Percentiles rank a stretch among this genome's conserved stretches.
These are phyloP conservation scores for Xenus cinereus DNA, from an alignment of 2,113 vertebrate genomes.

Conservation along the genomic window DNA sequence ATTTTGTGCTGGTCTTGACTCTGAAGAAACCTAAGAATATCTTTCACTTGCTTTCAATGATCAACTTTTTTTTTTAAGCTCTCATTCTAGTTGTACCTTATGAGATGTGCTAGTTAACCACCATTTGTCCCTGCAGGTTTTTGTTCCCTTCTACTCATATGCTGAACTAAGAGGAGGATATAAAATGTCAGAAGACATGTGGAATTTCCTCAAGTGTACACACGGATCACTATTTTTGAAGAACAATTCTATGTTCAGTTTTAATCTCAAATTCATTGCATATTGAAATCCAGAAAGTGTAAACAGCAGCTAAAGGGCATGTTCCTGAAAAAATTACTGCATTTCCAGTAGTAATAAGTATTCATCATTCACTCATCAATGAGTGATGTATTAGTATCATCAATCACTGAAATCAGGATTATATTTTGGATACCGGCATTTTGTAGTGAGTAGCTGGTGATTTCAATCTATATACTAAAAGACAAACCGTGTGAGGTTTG, in stretches of 20 bases:
- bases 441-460: background rate
- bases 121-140: background rate
- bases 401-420: background rate
- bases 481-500: background rate
- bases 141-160: background rate
- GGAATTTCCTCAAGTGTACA: background rate
- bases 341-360: background rate
- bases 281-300: background rate
- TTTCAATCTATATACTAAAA: background rate
- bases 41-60: background rate
- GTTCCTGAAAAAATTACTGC: background rate
- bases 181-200: background rate
- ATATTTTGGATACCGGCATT: background rate
- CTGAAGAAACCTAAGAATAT: background rate
- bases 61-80: background rate
- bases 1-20: background rate
- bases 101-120: background rate
- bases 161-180: background rate
- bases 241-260: fast-evolving
- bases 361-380: background rate
- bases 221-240: background rate
- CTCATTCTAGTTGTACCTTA: background rate
- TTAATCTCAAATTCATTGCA: background rate
- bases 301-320: background rate
- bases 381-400: too few species aligned